These are phyloP conservation scores for Heliconius eleuchia DNA, from an alignment of 1,140 invertebrate genomes.

Conservation along the genomic window DNA sequence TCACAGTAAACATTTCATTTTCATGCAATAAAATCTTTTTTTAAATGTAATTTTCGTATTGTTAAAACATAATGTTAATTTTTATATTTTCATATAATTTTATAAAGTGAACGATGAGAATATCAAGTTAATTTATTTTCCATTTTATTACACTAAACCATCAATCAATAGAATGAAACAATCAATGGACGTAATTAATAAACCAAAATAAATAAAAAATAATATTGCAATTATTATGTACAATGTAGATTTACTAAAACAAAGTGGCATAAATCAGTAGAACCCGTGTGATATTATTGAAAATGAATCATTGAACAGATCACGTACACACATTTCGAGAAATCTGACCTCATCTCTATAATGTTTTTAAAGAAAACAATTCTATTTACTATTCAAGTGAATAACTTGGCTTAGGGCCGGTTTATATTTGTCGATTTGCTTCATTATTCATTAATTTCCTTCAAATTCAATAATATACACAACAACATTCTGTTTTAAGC, in stretches of 20 bases:
- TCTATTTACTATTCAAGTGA: background rate
- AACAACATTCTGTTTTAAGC: no score
- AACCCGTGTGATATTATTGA: background rate
- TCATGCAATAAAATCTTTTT: no score
- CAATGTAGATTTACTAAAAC: background rate
- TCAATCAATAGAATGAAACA: background rate
- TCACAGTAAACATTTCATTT: no score
- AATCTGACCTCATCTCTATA: constrained; percentile 13
- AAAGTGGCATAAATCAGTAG: constrained; percentile 7
- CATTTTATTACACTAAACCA: background rate
- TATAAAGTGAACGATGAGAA: no score
- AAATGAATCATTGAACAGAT: constrained; percentile 27
- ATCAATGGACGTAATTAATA: background rate
- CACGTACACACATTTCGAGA: background rate
- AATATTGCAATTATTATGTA: background rate
- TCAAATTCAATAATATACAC: background rate
- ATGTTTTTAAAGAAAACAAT: background rate
- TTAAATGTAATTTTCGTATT: no score
- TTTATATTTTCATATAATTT: no score
- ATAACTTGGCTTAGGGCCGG: background rate
- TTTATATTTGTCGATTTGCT: background rate
- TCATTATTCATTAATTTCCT: background rate
- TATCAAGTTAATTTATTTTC: no score
- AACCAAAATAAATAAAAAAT: background rate
- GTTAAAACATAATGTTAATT: no score